Evolutionary conservation across 2,797 vertebrate species (phyloP).

Genomic region (Pantherophis vulpinus): DNA sequence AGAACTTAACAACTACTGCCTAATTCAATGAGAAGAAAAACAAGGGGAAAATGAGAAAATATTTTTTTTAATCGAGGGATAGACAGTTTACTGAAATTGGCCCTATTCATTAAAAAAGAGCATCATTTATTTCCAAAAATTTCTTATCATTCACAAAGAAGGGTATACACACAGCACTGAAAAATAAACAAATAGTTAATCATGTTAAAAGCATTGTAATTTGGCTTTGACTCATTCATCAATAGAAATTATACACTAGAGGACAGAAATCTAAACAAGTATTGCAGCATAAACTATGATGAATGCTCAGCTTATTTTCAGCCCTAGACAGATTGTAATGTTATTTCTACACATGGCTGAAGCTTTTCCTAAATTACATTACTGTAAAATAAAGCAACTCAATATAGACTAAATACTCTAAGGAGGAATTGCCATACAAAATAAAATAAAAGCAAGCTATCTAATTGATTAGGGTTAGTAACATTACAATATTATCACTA

Average conservation of each 20-base stretch:
- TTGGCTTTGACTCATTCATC: slow-evolving; percentile 12
- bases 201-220: not conserved
- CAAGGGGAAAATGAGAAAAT: not conserved
- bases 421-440: not conserved
- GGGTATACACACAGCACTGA: not conserved
- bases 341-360: not conserved
- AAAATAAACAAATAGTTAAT: not conserved
- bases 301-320: not conserved
- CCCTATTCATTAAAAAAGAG: not conserved
- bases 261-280: slow-evolving; percentile 6
- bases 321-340: not conserved
- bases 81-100: not conserved
- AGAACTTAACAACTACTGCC: not conserved
- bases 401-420: slow-evolving; percentile 5
- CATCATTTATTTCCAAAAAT: slow-evolving; percentile 21
- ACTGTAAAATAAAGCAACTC: slow-evolving; percentile 33
- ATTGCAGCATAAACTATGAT: not conserved
- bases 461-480: not conserved
- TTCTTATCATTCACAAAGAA: slow-evolving; percentile 38
- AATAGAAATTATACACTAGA: slow-evolving; percentile 24
- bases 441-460: not conserved
- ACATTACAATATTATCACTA: not conserved
- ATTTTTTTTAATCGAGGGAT: not conserved
- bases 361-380: not conserved
- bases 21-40: not conserved